These are phyloP conservation scores for Mystacides longicornis DNA, from an alignment of 2,888 invertebrate genomes.

Conservation along the genomic window DNA sequence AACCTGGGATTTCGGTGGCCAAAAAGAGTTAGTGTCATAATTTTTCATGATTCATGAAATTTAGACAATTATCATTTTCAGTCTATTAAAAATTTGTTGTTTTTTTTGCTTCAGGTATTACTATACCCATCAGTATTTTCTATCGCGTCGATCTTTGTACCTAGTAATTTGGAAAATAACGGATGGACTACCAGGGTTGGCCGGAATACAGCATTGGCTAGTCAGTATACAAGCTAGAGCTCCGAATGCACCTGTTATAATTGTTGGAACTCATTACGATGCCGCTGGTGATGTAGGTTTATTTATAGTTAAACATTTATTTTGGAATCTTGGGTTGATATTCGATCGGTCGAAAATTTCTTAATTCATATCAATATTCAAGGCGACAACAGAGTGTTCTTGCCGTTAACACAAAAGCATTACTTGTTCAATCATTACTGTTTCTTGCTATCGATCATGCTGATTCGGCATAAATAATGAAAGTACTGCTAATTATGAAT, in stretches of 20 bases:
- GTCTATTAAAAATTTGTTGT: not conserved
- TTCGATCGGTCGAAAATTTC: too few relatives aligned
- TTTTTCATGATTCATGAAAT: not conserved
- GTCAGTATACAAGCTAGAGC: slow-evolving; percentile 74
- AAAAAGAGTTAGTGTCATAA: slow-evolving; percentile 64
- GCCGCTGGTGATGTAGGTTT: slow-evolving; percentile 52
- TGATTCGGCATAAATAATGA: too few relatives aligned
- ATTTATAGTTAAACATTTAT: too few relatives aligned
- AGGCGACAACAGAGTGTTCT: too few relatives aligned
- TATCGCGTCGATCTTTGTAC: slow-evolving; percentile 91
- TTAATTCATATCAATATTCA: too few relatives aligned
- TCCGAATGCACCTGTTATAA: slow-evolving; percentile 92
- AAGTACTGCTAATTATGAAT: too few relatives aligned
- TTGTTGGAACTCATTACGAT: slow-evolving; percentile 96
- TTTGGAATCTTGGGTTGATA: too few relatives aligned
- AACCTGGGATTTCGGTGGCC: slow-evolving; percentile 99
- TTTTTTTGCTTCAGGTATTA: slow-evolving; percentile 63
- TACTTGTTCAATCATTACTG: too few relatives aligned
- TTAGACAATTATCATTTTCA: not conserved
- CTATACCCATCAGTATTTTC: slow-evolving; percentile 97
- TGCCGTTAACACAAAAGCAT: too few relatives aligned
- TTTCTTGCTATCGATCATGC: too few relatives aligned
- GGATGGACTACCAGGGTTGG: slow-evolving; percentile 85
- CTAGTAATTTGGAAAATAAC: slow-evolving; percentile 92
- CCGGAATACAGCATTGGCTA: slow-evolving; percentile 90